Evolutionary conservation across 2,113 vertebrate species (phyloP).

Genomic region (Clarias gariepinus): DNA sequence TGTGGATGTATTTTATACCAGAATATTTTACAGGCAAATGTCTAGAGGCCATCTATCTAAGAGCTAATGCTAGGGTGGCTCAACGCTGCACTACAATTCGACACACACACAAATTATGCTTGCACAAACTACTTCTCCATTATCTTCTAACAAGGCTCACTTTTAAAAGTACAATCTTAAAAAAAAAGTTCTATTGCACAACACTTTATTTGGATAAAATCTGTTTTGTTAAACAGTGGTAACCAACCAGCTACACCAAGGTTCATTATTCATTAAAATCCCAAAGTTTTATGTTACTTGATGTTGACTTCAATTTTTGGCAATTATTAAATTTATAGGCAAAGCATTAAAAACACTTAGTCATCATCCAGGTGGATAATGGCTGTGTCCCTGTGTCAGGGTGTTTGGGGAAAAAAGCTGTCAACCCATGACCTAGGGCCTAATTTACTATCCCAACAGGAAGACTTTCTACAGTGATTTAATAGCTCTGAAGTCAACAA

Average conservation of each 20-base stretch:
- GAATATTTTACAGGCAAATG: no score
- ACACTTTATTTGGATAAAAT: not conserved
- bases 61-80: no score
- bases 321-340: not conserved
- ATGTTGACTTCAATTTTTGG: not conserved
- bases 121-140: not conserved
- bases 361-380: not conserved
- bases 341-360: constrained; percentile 24
- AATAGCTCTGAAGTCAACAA: not conserved
- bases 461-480: constrained; percentile 7
- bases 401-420: constrained; percentile 6
- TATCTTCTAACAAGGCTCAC: not conserved
- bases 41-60: no score
- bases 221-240: not conserved
- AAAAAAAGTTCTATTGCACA: not conserved
- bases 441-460: not conserved
- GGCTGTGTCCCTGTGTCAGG: not conserved
- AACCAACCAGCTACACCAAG: not conserved
- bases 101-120: not conserved
- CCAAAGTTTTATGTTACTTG: not conserved
- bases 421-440: no score
- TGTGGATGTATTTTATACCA: no score
- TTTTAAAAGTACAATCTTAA: not conserved
- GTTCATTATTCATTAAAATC: not conserved
- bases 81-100: not conserved